Conservation (phyloP, 2,113 vertebrate genomes). For the Anoplopoma fimbria region DNA sequence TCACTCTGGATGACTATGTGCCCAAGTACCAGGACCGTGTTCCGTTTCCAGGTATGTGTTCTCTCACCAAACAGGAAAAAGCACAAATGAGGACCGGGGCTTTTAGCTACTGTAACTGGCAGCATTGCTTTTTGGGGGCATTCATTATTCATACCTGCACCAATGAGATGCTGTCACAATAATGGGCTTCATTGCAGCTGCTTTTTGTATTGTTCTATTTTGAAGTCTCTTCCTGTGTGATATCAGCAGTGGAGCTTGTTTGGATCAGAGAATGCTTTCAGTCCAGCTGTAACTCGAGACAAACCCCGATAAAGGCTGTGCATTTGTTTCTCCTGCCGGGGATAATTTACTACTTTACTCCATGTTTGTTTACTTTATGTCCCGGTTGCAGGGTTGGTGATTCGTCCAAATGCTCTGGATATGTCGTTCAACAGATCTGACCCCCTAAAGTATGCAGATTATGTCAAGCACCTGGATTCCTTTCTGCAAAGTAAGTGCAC, state of each 20-base stretch:
- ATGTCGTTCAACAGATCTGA: slow-evolving; percentile 87
- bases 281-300: slow-evolving; percentile 25
- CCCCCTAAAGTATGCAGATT: slow-evolving; percentile 77
- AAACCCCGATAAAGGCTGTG: not conserved
- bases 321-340: not conserved
- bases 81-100: not conserved
- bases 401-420: slow-evolving; percentile 91
- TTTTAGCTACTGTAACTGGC: slow-evolving; percentile 21
- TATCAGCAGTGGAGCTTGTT: not conserved
- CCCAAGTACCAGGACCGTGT: slow-evolving; percentile 94
- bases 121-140: slow-evolving; percentile 34
- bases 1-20: slow-evolving; percentile 90
- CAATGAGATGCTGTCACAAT: slow-evolving; percentile 41
- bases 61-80: not conserved
- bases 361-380: not conserved
- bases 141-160: slow-evolving; percentile 67
- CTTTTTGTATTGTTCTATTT: slow-evolving; percentile 70
- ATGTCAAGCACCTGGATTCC: slow-evolving; percentile 83
- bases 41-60: slow-evolving; percentile 90
- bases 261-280: slow-evolving; percentile 2
- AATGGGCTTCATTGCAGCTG: slow-evolving; percentile 48
- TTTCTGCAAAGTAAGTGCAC: slow-evolving; percentile 89
- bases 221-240: slow-evolving; percentile 41
- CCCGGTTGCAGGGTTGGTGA: slow-evolving; percentile 88
- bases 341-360: slow-evolving; percentile 3